Conservation (phyloP, 2,113 vertebrate species). For the Xiphorhynchus elegans region DNA sequence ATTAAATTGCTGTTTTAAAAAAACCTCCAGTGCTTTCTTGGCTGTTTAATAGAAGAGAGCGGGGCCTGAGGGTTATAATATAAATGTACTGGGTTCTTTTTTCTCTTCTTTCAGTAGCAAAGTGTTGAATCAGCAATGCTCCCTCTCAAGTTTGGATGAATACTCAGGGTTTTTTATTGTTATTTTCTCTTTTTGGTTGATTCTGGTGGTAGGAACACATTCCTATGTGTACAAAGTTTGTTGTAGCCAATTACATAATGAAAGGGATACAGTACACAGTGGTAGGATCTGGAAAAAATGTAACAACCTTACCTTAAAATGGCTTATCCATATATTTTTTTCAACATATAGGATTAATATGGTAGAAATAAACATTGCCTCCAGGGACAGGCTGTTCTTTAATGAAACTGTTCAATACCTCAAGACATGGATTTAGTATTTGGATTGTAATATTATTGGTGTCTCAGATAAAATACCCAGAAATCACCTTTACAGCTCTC, state of each 20-base stretch:
- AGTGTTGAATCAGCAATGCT: not conserved
- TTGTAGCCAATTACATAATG: not conserved
- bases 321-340: not conserved
- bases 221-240: not conserved
- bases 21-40: not conserved
- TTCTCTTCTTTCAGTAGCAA: not conserved
- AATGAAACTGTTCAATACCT: not conserved
- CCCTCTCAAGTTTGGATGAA: not conserved
- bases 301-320: not conserved
- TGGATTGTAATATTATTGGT: not conserved
- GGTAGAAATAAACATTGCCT: not conserved
- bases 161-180: fast-evolving
- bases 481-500: not conserved
- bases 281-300: not conserved
- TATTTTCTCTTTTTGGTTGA: not conserved
- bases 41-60: not conserved
- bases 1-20: slow-evolving; percentile 26
- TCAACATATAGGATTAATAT: fast-evolving
- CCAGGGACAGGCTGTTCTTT: not conserved
- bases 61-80: not conserved
- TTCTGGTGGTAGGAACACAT: not conserved
- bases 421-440: not conserved
- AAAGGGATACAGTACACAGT: not conserved
- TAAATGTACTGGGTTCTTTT: not conserved
- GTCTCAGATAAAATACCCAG: not conserved